These are phyloP conservation scores for Sebastes iracundus DNA, from an alignment of 2,797 vertebrate species.

Conservation along the genomic window DNA sequence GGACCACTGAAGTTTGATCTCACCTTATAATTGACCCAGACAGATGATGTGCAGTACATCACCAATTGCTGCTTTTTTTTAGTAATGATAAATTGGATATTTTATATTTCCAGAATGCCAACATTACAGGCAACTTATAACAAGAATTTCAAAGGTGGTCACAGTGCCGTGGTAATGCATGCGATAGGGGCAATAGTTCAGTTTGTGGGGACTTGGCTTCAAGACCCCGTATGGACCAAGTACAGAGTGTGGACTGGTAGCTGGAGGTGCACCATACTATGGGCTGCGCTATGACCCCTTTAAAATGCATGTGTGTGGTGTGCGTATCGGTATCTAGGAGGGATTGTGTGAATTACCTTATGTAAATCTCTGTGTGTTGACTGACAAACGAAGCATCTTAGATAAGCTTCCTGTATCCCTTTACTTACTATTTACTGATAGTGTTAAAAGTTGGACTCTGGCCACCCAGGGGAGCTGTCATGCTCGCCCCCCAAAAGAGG, in stretches of 20 bases:
- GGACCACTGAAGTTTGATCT: neutral
- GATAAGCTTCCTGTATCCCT: neutral
- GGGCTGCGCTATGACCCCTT: neutral
- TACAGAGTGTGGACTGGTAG: neutral
- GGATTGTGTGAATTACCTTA: neutral
- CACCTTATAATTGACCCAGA: neutral
- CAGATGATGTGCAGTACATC: neutral
- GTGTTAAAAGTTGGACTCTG: neutral
- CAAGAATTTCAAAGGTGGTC: neutral
- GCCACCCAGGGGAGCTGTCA: conserved; percentile 25
- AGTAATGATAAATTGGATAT: neutral
- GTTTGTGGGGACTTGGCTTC: no score
- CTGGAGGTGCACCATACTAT: neutral
- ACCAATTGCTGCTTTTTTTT: neutral
- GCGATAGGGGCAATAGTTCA: accelerated
- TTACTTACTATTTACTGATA: neutral
- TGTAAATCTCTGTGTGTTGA: neutral
- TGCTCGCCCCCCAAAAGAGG: conserved; percentile 26
- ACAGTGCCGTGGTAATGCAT: neutral
- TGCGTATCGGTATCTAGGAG: neutral
- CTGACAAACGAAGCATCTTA: neutral
- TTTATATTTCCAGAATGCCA: neutral
- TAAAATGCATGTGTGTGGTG: neutral
- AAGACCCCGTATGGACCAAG: no score
- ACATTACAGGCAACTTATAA: neutral